phyloP scores from a whole-genome alignment of 1,140 invertebrate genomes.

The Drosophila orosa region DNA sequence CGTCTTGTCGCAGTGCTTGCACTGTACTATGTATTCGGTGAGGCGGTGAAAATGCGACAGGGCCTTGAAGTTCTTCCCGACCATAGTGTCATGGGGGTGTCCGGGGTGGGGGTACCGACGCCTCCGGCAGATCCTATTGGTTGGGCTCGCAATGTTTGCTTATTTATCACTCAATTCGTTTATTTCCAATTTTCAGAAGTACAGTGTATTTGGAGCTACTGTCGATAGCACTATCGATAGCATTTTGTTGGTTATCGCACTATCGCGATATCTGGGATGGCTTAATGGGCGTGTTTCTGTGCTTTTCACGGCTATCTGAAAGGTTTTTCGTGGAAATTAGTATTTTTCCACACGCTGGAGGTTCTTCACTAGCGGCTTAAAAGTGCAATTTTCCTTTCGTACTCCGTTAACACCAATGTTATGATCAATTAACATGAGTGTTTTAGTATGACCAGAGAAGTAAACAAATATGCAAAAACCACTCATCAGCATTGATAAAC shows the following conservation, averaged over 20 bases:
- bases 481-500: no score
- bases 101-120: constrained; percentile 3
- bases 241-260: not conserved
- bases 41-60: constrained; percentile 69
- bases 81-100: constrained; percentile 50
- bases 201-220: constrained; percentile 7
- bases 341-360: no score
- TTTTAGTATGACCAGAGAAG: no score
- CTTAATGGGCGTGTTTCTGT: no score
- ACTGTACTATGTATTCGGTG: constrained; percentile 72
- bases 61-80: constrained; percentile 71
- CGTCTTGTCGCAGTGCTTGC: constrained; percentile 76
- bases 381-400: no score
- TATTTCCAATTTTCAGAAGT: constrained; percentile 20
- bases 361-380: no score
- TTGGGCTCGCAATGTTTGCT: constrained; percentile 6
- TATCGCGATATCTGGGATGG: not conserved
- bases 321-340: no score
- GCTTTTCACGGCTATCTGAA: no score
- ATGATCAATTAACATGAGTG: no score
- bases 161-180: constrained; percentile 14
- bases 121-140: constrained; percentile 5
- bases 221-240: not conserved
- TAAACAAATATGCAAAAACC: no score
- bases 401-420: no score